A percentile compares a stretch with the other conserved stretches of the same genome.
phyloP scores from a whole-genome alignment of 2,113 vertebrate genomes.

The Pyxicephalus adspersus region DNA sequence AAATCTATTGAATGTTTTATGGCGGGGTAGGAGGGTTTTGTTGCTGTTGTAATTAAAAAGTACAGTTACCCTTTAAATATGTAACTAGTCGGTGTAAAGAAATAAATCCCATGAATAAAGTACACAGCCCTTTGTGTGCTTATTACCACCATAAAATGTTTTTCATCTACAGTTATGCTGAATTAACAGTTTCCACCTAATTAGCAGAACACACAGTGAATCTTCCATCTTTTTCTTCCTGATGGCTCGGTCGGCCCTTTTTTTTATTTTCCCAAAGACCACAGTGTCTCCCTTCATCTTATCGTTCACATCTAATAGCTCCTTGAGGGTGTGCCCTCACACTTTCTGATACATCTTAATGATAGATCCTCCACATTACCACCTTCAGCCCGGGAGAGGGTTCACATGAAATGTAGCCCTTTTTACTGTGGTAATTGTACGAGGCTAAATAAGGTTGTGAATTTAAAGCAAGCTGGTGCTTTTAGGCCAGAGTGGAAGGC shows the following conservation, averaged over 20 bases:
- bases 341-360: slow-evolving; percentile 53
- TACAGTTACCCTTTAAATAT: neutral
- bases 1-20: too few relatives aligned
- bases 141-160: slow-evolving; percentile 42
- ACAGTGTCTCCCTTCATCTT: slow-evolving; percentile 41
- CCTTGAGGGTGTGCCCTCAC: slow-evolving; percentile 53
- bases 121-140: slow-evolving; percentile 26
- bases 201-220: slow-evolving; percentile 42
- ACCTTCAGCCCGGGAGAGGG: slow-evolving; percentile 49
- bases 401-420: slow-evolving; percentile 53
- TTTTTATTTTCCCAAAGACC: slow-evolving; percentile 36
- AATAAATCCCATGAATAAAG: slow-evolving; percentile 1
- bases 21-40: neutral
- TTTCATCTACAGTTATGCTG: slow-evolving; percentile 45
- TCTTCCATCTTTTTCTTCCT: slow-evolving; percentile 8
- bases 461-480: slow-evolving; percentile 56
- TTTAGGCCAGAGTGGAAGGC: neutral
- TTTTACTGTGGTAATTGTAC: slow-evolving; percentile 54
- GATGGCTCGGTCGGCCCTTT: slow-evolving; percentile 12
- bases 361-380: slow-evolving; percentile 56
- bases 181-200: slow-evolving; percentile 42
- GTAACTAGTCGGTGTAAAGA: slow-evolving; percentile 18
- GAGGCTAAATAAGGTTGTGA: slow-evolving; percentile 63
- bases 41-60: too few relatives aligned
- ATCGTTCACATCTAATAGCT: slow-evolving; percentile 53